Evolutionary conservation across 1,140 invertebrate species (phyloP).

Genomic region (Drosophila auraria): DNA sequence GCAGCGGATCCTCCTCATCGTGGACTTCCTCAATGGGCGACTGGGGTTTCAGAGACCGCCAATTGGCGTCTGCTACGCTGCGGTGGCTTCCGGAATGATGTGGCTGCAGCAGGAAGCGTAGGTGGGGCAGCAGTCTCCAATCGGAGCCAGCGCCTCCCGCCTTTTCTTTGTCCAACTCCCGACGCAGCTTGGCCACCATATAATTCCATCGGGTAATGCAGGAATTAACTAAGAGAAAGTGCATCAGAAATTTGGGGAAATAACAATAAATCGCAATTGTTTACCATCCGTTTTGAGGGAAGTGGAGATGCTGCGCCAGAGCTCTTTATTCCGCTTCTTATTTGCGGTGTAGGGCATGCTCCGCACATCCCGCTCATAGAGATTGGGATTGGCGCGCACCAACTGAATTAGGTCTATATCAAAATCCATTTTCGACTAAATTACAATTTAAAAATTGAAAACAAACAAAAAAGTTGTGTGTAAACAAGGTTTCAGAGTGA

Average conservation of each 20-base stretch:
- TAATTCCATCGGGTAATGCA: conserved; percentile 72
- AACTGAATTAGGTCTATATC: conserved; percentile 65
- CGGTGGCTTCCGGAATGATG: conserved; percentile 26
- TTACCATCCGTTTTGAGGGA: conserved; percentile 68
- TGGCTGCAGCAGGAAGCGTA: conserved; percentile 59
- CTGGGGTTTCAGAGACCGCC: conserved; percentile 28
- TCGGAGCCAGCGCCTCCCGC: conserved; percentile 40
- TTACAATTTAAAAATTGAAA: conserved; percentile 11
- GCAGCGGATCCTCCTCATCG: conserved; percentile 71
- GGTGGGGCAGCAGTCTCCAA: conserved; percentile 63
- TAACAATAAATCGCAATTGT: background rate
- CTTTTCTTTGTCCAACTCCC: conserved; percentile 56
- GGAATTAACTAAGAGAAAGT: conserved; percentile 31
- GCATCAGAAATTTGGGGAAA: background rate
- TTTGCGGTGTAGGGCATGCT: conserved; percentile 54
- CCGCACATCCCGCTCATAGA: conserved; percentile 58
- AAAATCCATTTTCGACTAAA: conserved; percentile 48
- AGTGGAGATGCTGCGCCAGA: conserved; percentile 73
- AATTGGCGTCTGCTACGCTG: conserved; percentile 12
- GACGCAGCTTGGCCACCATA: conserved; percentile 50
- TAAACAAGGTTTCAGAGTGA: conserved; percentile 14
- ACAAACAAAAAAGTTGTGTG: conserved; percentile 28
- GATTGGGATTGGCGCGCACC: conserved; percentile 62
- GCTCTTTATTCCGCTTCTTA: conserved; percentile 54
- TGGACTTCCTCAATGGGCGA: conserved; percentile 54